These are phyloP conservation scores for Coenonympha arcania DNA, from an alignment of 2,888 invertebrate species.

Conservation along the genomic window DNA sequence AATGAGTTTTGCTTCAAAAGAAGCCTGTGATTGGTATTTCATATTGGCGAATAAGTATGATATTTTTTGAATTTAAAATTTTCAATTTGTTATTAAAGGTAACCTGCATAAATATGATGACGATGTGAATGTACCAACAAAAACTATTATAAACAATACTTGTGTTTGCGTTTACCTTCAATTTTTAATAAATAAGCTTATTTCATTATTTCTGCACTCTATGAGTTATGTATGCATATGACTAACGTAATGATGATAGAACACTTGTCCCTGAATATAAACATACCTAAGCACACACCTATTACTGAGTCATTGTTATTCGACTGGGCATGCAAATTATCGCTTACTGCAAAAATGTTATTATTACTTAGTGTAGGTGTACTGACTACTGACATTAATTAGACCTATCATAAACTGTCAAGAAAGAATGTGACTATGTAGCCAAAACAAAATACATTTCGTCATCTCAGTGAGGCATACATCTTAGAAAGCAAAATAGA, in stretches of 20 bases:
- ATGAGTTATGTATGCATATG: too few species aligned
- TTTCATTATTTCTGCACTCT: too few species aligned
- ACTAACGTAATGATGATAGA: background rate
- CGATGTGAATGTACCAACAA: too few species aligned
- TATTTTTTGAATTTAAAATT: background rate
- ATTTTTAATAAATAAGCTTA: too few species aligned
- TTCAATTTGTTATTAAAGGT: background rate
- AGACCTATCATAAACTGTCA: too few species aligned
- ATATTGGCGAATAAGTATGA: background rate
- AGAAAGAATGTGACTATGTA: background rate
- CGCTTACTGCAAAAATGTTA: background rate
- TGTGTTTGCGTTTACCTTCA: too few species aligned
- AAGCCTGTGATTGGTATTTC: background rate
- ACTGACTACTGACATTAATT: background rate
- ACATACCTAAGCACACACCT: background rate
- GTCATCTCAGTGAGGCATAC: too few species aligned
- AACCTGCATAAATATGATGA: background rate
- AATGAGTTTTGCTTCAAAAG: background rate
- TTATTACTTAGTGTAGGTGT: background rate
- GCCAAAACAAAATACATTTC: too few species aligned
- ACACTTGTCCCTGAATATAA: background rate
- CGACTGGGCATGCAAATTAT: background rate
- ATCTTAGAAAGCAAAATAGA: too few species aligned
- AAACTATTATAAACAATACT: too few species aligned
- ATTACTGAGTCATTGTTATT: conserved; percentile 2